These are phyloP conservation scores for Drosophila triauraria DNA, from an alignment of 1,140 invertebrate genomes.

Conservation along the genomic window DNA sequence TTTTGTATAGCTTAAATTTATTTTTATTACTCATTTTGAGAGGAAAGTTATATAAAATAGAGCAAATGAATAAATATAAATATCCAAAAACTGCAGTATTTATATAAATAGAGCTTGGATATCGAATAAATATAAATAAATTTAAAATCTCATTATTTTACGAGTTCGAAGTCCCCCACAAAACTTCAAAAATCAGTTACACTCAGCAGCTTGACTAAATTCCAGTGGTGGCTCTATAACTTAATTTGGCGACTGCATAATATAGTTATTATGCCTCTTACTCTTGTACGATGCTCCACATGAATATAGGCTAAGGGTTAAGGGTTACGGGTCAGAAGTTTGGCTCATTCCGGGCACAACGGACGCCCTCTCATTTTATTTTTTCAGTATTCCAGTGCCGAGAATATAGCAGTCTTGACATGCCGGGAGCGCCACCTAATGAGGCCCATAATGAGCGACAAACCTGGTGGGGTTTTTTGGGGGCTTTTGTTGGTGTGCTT, in stretches of 20 bases:
- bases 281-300: constrained; percentile 12
- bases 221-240: constrained; percentile 15
- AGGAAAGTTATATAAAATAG: too few species aligned
- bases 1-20: too few species aligned
- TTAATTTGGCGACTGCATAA: constrained; percentile 40
- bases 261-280: constrained; percentile 40
- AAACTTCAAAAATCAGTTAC: neutral
- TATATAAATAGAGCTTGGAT: too few species aligned
- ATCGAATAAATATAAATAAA: too few species aligned
- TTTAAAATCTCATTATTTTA: neutral
- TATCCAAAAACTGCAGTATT: too few species aligned
- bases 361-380: constrained; percentile 4
- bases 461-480: constrained; percentile 10
- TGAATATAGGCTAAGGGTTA: constrained; percentile 42
- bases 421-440: constrained; percentile 77
- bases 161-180: neutral
- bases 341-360: neutral
- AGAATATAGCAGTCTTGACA: constrained; percentile 62
- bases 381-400: constrained; percentile 2
- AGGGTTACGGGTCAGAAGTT: constrained; percentile 21
- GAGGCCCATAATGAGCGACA: constrained; percentile 80
- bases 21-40: too few species aligned
- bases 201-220: neutral
- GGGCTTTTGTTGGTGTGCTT: neutral
- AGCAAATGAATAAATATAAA: too few species aligned